Base-by-base conservation (phyloP, 1,140 invertebrate genomes). In the Amphibalanus amphitrite region DNA sequence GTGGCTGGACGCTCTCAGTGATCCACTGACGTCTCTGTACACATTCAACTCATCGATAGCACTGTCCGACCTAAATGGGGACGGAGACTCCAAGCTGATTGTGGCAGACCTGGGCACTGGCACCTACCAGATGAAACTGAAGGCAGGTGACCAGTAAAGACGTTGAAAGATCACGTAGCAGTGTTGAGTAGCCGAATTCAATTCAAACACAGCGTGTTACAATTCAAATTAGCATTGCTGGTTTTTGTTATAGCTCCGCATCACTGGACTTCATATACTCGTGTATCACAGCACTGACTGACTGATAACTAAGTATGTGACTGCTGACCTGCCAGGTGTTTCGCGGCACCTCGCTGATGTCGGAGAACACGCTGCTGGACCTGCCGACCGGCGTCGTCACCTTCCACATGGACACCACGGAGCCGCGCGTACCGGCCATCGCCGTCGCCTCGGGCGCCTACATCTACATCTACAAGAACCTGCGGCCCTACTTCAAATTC, bases 401-500 rank as follows among this genome's bases (percentile, higher is more conserved):
- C 72, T 90, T 96, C 78, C 93, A 95, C 79, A 89, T 89, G 73
- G 91, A 94, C 80, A 86, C 86, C 69, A 83, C 85, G 70, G 87
- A 90, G 76, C 86, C 88, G 6, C 84, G 87, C 77, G 87, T 88
- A 59, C 88, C 90, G 74, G 89, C 91, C 17, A 83, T 98, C 75
- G 95, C 90, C 20, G 91, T 98, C 0, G 92, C 91, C 10, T 92
- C 91, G 76, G 89, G 91, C 40, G 87, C 90, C 15, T 90, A 89
- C 76, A 85, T 98, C 29, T 90, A 91, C 75, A 87, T 98, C 28
- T 98, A 95, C 80, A 92, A 95, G 78, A 96, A 97, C 78, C 85
- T 95, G 79, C 89, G 92, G 74, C 90, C 95, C 0, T 95, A 93
- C 78, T 98, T 93, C 78, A 96, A 97, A 80, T 98, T 94, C 78